Conservation (phyloP, 2,113 vertebrate species). For the Bolborhynchus lineola region DNA sequence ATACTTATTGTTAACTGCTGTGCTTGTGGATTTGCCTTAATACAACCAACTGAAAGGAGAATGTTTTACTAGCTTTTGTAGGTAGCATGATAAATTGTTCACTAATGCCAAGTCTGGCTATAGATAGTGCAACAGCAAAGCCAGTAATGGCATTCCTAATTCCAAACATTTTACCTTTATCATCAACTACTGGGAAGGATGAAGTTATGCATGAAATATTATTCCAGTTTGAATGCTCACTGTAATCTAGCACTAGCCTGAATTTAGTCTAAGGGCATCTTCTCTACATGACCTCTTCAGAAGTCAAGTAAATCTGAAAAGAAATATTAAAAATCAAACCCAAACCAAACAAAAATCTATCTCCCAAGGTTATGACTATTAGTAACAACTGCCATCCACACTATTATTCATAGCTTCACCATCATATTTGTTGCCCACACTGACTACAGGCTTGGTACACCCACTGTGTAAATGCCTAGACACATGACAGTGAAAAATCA, state of each 20-base stretch:
- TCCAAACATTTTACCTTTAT: neutral
- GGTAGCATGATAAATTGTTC: neutral
- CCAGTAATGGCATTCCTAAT: neutral
- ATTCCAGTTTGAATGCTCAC: neutral
- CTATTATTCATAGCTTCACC: neutral
- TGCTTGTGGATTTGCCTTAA: neutral
- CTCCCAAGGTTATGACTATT: neutral
- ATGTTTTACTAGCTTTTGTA: neutral
- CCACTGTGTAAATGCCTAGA: neutral
- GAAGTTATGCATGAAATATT: neutral
- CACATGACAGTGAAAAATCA: neutral
- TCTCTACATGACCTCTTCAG: neutral
- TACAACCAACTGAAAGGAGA: neutral
- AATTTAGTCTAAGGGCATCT: neutral
- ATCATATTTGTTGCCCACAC: neutral
- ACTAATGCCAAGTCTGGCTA: neutral
- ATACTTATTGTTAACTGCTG: neutral
- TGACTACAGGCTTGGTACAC: neutral
- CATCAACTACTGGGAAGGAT: neutral
- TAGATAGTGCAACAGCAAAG: neutral
- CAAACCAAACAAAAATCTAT: neutral
- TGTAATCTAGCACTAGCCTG: neutral
- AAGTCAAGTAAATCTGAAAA: neutral
- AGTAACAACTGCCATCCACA: neutral
- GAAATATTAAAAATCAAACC: neutral